A percentile compares a stretch with the other conserved stretches of the same genome.
phyloP scores from a whole-genome alignment of 2,797 vertebrate genomes.

The Anguilla megastoma region DNA sequence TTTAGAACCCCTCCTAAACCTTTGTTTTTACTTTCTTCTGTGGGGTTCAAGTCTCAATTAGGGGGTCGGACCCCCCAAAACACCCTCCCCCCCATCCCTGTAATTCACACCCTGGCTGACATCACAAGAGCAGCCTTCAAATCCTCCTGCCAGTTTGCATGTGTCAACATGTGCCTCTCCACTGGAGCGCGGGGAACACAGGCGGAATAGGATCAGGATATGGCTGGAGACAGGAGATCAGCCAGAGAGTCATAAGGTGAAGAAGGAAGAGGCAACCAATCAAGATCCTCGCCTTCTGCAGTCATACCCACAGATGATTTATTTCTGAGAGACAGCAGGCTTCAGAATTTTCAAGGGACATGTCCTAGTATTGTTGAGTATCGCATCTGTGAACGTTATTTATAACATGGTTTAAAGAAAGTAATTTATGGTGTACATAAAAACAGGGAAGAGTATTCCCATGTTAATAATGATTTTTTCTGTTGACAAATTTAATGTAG shows the following conservation, averaged over 20 bases:
- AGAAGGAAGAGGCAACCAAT: background rate
- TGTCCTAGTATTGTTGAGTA: background rate
- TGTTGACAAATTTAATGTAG: too few species aligned
- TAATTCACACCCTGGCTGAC: background rate
- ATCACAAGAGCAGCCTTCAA: background rate
- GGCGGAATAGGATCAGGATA: background rate
- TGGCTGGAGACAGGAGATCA: background rate
- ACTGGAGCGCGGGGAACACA: background rate
- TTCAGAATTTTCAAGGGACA: background rate
- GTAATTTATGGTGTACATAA: background rate
- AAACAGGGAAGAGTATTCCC: too few species aligned
- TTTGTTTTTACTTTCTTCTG: too few species aligned
- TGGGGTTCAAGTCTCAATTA: too few species aligned
- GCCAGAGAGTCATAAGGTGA: background rate
- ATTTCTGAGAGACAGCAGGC: background rate
- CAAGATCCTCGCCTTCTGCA: background rate
- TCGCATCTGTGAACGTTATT: background rate
- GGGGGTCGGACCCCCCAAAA: background rate
- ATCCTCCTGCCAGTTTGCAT: background rate
- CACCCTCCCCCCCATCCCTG: background rate
- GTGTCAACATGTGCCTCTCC: background rate
- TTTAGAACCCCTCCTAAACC: too few species aligned
- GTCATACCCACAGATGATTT: background rate
- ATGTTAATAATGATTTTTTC: too few species aligned
- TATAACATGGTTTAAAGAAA: background rate